Evolutionary conservation across 2,797 vertebrate genomes (phyloP), one percentile per base, ranked within the genome.

Genomic region (Pseudochirops cupreus): DNA sequence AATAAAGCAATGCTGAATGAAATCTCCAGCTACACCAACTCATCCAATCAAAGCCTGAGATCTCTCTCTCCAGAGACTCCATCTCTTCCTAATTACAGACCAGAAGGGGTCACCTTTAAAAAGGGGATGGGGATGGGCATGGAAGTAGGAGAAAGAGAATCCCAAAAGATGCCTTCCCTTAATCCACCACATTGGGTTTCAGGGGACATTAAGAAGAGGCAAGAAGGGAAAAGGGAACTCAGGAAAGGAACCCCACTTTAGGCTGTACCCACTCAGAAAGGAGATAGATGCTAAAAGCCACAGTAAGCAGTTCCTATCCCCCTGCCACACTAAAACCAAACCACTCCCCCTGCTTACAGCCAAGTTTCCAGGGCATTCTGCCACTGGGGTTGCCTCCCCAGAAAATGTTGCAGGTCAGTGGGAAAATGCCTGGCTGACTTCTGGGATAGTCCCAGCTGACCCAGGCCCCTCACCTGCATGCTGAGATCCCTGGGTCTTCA

Each of bases 391-490:
- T 92, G 39, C 31, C 91, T 59, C 58, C 56, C 56, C 57, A 53
- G 29, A 11, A 59, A 53, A 54, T 52, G 29, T 50, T 67, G 58
- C 50, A 33, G 10, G 31, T 53, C n/a, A 92, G 31, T 33, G 50
- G 58, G 52, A 54, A 50, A 67, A 67, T 26, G 57, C 92, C 52
- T 54, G 62, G 92, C 92, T 62, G 52, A 7, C 29, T 46, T 56
- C 91, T 91, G 55, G 18, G 91, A 62, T 50, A 92, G 50, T 46
- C 21, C 74, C 74, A 87, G 74, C 74, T 87, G 39, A 87, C 74
- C 74, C 67, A 91, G 56, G 57, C 93, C 50, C 96, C 97, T 98
- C 91, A 98, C 98, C 98, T 98, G 96, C 95, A 95, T 11, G 82
- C 58, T 93, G 97, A 95, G 95, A 58, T 11, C 91, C 55, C 91